Evolutionary conservation across 1,140 invertebrate species (phyloP).

Genomic region (Hermatobates lingyangjiaoensis): DNA sequence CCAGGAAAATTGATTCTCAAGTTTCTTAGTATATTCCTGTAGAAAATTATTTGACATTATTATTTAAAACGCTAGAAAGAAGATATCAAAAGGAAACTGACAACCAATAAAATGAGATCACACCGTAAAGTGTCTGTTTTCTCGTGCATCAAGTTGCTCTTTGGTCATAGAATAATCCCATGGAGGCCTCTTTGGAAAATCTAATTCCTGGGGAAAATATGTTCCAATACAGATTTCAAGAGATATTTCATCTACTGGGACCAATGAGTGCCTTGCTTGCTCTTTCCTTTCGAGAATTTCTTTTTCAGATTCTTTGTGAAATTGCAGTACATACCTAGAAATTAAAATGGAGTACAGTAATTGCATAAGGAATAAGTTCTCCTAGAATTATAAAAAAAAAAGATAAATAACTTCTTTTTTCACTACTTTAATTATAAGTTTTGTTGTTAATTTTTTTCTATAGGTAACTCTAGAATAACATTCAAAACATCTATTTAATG

Average conservation of each 20-base stretch:
- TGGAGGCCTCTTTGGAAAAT: slow-evolving; percentile 62
- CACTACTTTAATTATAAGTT: too few relatives aligned
- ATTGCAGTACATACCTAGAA: slow-evolving; percentile 46
- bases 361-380: too few relatives aligned
- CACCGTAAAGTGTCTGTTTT: slow-evolving; percentile 58
- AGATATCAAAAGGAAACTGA: not conserved
- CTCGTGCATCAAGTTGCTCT: slow-evolving; percentile 47
- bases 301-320: slow-evolving; percentile 46
- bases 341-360: not conserved
- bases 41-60: slow-evolving; percentile 12
- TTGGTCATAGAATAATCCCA: slow-evolving; percentile 58
- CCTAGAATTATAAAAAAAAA: too few relatives aligned
- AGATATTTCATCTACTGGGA: slow-evolving; percentile 30
- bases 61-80: not conserved
- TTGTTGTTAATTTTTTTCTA: too few relatives aligned
- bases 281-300: slow-evolving; percentile 44
- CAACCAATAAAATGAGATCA: slow-evolving; percentile 13
- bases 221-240: slow-evolving; percentile 48
- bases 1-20: slow-evolving; percentile 28
- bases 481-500: too few relatives aligned
- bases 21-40: slow-evolving; percentile 36
- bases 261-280: slow-evolving; percentile 35
- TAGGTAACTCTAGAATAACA: too few relatives aligned
- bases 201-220: slow-evolving; percentile 50
- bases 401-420: too few relatives aligned